Base-by-base conservation (phyloP, 2,888 invertebrate genomes). In the Malthinus seriepunctatus region DNA sequence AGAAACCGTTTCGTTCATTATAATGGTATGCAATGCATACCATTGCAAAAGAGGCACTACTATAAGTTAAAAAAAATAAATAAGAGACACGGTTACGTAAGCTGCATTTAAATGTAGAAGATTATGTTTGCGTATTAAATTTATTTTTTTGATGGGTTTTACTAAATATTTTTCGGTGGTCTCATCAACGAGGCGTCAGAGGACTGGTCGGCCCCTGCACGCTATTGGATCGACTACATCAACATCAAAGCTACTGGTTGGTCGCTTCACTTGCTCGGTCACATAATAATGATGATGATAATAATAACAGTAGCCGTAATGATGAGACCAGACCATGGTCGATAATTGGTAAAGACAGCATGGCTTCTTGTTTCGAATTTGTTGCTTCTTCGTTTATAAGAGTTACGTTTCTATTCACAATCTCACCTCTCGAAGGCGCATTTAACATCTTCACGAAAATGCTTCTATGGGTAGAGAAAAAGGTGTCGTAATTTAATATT, bases 211-310 rank as follows among this genome's bases (percentile, higher is more conserved):
- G 60, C 67, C 67, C 64, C 58, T 62, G 55, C 51, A 60, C 42
- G 52, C 55, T 65, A 63, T 74, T 75, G 74, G 75, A 73, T 63
- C 65, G 66, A 53, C 48, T 51, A 58, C 58, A 56, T 49, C 60
- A 51, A 56, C 58, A 63, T 42, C 63, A 64, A 62, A 64, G 73
- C 75, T 75, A 75, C 76, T 71, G 75, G 75, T 76, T 76, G 75
- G 75, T 70, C 67, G 69, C 69, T 67, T 68, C 67, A 71, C 67
- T 66, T 66, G 71, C 67, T 67, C 67, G 69, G 73, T 74, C 74
- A 71, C 74, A 75, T 76, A 74, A 75, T 76, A 74, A 76, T 75
- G 74, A 75, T 76, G 74, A 76, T 75, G 74, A 75, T 75, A 74
- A 76, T 76, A 75, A 76, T 76, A 76, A 76, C 73, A 71, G 73